Percentiles rank a stretch among this genome's conserved stretches.
Evolutionary conservation across 2,113 vertebrate genomes (phyloP).

Genomic region (Sialia sialis): DNA sequence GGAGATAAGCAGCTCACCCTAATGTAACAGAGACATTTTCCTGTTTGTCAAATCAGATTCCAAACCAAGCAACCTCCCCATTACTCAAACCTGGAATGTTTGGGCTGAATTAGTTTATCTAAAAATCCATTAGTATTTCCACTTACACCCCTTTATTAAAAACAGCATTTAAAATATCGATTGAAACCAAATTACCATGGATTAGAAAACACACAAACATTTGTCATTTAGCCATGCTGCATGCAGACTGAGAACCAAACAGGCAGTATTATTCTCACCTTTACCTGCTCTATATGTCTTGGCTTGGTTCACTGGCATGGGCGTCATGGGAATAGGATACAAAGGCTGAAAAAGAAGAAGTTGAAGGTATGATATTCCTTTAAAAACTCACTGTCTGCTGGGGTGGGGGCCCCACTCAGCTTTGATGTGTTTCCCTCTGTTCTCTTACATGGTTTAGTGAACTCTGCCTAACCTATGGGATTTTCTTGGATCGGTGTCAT

Average conservation of each 20-base stretch:
- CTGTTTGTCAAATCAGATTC: not conserved
- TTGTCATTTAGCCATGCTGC: slow-evolving; percentile 55
- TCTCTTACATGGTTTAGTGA: not conserved
- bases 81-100: not conserved
- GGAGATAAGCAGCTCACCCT: not conserved
- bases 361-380: not conserved
- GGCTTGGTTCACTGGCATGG: slow-evolving; percentile 96
- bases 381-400: not conserved
- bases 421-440: not conserved
- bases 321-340: slow-evolving; percentile 95
- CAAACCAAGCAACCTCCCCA: not conserved
- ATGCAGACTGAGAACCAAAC: slow-evolving; percentile 72
- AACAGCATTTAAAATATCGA: not conserved
- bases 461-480: not conserved
- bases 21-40: not conserved
- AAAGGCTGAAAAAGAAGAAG: slow-evolving; percentile 81
- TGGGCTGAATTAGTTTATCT: not conserved
- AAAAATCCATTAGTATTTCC: not conserved
- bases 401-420: not conserved
- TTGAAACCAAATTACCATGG: rapidly evolving
- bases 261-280: slow-evolving; percentile 89
- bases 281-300: slow-evolving; percentile 99
- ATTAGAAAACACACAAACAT: not conserved
- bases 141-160: not conserved
- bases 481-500: not conserved